Evolutionary conservation across 1,140 invertebrate genomes (phyloP).

Genomic region (Nasonia vitripennis): DNA sequence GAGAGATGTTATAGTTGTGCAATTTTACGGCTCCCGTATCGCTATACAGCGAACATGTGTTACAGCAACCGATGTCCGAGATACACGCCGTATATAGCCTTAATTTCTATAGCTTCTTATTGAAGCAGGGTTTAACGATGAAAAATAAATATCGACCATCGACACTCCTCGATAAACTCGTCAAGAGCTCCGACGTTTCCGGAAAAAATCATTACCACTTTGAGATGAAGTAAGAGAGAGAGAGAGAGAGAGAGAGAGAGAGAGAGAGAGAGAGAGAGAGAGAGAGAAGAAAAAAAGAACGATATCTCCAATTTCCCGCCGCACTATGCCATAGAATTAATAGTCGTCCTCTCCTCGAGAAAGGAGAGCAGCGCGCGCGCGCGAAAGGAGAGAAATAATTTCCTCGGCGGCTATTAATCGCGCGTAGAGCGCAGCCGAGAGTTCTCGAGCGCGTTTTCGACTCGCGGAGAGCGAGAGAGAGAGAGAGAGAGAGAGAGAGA

Average conservation of each 20-base stretch:
- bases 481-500: not conserved
- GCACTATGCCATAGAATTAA: constrained; percentile 8
- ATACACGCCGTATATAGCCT: too few species aligned
- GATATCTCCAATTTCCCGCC: constrained; percentile 26
- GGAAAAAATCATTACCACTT: not conserved
- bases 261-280: not conserved
- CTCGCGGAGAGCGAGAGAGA: not conserved
- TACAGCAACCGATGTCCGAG: too few species aligned
- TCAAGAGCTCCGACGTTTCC: not conserved
- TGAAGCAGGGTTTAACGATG: not conserved
- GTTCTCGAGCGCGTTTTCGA: not conserved
- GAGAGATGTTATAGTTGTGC: too few species aligned
- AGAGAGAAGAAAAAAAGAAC: not conserved
- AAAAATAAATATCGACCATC: not conserved
- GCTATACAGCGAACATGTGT: not conserved
- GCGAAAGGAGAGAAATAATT: constrained; percentile 10
- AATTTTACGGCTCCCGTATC: not conserved
- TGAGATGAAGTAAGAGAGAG: not conserved
- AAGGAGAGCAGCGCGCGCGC: not conserved
- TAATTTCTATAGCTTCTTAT: too few species aligned
- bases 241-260: too few species aligned
- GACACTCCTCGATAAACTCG: not conserved
- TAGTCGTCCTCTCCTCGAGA: constrained; percentile 10
- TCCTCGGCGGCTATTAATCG: constrained; percentile 27
- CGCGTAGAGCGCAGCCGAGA: not conserved